A percentile compares a stretch with the other conserved stretches of the same genome.
phyloP scores from a whole-genome alignment of 2,113 vertebrate species.

The Cynopterus brachyotis region DNA sequence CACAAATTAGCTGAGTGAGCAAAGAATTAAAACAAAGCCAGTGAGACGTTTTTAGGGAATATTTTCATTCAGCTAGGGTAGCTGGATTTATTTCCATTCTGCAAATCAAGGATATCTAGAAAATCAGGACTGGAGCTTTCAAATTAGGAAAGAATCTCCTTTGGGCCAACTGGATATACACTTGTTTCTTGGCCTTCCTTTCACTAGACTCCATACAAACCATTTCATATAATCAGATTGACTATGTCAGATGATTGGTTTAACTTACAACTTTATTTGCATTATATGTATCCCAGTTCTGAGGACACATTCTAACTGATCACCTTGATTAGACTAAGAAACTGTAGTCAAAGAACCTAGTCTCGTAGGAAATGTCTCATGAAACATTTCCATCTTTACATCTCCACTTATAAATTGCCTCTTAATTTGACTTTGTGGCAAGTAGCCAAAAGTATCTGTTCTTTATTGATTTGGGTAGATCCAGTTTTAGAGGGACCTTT shows the following conservation, averaged over 20 bases:
- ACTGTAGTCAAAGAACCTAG: background rate
- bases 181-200: background rate
- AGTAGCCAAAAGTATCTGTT: background rate
- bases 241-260: background rate
- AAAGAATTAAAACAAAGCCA: background rate
- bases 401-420: background rate
- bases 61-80: background rate
- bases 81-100: background rate
- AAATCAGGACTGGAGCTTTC: background rate
- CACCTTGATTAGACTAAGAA: background rate
- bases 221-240: background rate
- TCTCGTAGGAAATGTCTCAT: background rate
- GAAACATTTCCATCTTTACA: background rate
- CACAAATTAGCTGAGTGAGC: background rate
- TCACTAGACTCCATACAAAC: background rate
- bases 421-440: conserved; percentile 34
- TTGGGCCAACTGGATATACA: background rate
- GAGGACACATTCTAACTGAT: background rate
- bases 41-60: background rate
- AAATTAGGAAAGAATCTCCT: background rate
- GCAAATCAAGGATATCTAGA: conserved; percentile 17
- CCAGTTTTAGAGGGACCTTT: conserved; percentile 50
- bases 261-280: background rate
- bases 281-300: background rate
- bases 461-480: conserved; percentile 10